These are phyloP conservation scores for Petrocephalus zakoni DNA, from an alignment of 2,113 vertebrate genomes.

Conservation along the genomic window DNA sequence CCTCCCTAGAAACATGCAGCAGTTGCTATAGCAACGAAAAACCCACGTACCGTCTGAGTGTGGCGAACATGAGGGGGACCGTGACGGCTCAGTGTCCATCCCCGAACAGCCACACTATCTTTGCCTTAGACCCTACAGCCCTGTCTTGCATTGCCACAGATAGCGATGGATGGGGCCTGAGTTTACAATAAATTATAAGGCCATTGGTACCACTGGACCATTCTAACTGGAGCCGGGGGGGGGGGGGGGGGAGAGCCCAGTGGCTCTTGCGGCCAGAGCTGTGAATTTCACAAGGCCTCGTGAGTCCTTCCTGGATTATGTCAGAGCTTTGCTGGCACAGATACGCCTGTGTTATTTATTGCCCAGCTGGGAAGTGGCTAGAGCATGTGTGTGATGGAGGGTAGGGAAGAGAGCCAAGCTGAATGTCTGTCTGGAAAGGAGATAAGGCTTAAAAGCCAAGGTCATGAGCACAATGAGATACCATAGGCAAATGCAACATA, in stretches of 20 bases:
- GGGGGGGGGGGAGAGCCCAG: not conserved
- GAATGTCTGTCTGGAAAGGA: not conserved
- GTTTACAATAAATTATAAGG: not conserved
- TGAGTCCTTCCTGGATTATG: not conserved
- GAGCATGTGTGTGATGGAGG: not conserved
- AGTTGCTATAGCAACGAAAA: conserved; percentile 19
- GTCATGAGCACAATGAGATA: not conserved
- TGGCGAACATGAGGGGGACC: not conserved
- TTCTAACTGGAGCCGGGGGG: not conserved
- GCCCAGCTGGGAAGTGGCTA: not conserved
- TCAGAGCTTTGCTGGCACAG: not conserved
- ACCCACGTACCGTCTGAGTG: not conserved
- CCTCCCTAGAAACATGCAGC: not conserved
- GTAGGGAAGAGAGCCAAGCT: not conserved
- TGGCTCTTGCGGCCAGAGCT: not conserved
- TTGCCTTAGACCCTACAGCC: not conserved
- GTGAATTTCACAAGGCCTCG: not conserved
- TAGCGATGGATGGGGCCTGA: not conserved
- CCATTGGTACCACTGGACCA: not conserved
- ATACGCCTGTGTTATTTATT: not conserved
- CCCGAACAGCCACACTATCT: not conserved
- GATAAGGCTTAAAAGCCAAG: not conserved
- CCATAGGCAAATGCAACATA: not conserved
- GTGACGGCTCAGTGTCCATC: too few relatives aligned
- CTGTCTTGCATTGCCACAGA: not conserved